A percentile compares a stretch with the other conserved stretches of the same genome.
phyloP scores from a whole-genome alignment of 2,113 vertebrate genomes.

The Antechinus flavipes region DNA sequence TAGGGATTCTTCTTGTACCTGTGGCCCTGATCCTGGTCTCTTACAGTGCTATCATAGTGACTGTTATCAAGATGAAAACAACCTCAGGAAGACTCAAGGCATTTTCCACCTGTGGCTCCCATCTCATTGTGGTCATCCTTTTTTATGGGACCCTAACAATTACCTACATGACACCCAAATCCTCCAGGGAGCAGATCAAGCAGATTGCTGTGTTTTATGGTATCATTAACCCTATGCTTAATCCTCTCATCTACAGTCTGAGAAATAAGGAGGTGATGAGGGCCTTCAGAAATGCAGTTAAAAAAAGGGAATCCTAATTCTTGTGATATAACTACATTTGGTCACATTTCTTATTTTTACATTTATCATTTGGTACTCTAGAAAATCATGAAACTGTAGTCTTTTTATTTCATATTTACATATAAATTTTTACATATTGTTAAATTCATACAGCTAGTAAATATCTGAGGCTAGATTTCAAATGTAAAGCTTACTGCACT shows the following conservation, averaged over 20 bases:
- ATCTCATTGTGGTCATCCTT: conserved; percentile 58
- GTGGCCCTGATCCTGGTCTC: conserved; percentile 73
- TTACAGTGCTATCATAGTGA: conserved; percentile 68
- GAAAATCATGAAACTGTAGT: too few relatives aligned
- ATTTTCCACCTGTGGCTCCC: conserved; percentile 70
- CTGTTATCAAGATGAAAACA: conserved; percentile 47
- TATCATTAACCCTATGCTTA: conserved; percentile 71
- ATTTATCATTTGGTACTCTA: too few relatives aligned
- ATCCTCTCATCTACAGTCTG: conserved; percentile 72
- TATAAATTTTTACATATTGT: too few relatives aligned
- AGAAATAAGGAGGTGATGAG: conserved; percentile 72
- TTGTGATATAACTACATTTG: too few relatives aligned
- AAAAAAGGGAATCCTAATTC: too few relatives aligned
- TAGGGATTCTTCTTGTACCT: conserved; percentile 25
- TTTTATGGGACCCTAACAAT: conserved; percentile 68
- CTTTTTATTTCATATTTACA: too few relatives aligned
- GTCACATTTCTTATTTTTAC: too few relatives aligned
- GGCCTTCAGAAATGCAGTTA: conserved; percentile 46
- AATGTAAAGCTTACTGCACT: too few relatives aligned
- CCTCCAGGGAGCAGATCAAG: conserved; percentile 60
- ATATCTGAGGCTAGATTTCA: too few relatives aligned
- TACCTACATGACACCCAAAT: conserved; percentile 64
- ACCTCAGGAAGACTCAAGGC: conserved; percentile 54
- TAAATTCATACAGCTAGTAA: too few relatives aligned
- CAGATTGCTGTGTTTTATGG: conserved; percentile 72